These are phyloP conservation scores for Tenodera sinensis DNA, from an alignment of 2,888 invertebrate genomes.

Conservation along the genomic window DNA sequence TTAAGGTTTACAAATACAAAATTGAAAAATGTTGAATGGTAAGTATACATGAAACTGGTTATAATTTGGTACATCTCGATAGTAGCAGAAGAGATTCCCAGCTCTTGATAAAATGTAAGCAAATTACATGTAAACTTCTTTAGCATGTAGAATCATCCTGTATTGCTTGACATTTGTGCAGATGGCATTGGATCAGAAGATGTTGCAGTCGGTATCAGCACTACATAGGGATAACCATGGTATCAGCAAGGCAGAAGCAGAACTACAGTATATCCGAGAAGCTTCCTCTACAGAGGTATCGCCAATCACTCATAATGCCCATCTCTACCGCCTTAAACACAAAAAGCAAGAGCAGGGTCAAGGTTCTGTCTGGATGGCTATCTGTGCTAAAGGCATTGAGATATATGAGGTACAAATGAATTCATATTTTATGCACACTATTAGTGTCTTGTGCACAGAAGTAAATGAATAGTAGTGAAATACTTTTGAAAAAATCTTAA, in stretches of 20 bases:
- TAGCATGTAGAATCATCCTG: neutral
- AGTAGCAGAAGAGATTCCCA: too few species aligned
- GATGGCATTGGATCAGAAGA: constrained; percentile 22
- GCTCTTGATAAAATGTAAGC: too few species aligned
- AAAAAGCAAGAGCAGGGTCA: constrained; percentile 69
- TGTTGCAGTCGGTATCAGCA: constrained; percentile 59
- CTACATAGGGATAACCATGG: constrained; percentile 81
- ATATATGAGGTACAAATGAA: constrained; percentile 60
- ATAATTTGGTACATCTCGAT: too few species aligned
- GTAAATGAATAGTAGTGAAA: neutral
- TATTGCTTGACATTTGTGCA: neutral
- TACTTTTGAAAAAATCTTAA: constrained; percentile 7
- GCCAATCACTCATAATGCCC: constrained; percentile 70
- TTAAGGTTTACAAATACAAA: too few species aligned
- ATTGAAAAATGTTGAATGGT: too few species aligned
- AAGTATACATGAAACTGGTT: too few species aligned
- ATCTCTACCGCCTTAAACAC: constrained; percentile 68
- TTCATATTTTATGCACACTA: neutral
- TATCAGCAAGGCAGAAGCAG: constrained; percentile 74
- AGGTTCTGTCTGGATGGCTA: constrained; percentile 72
- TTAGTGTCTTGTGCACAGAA: neutral
- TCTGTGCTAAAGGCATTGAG: constrained; percentile 88
- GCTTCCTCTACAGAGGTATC: constrained; percentile 44
- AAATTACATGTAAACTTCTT: neutral
- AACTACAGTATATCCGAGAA: constrained; percentile 76